Conservation (phyloP, 2,113 vertebrate genomes). For the Cololabis saira region DNA sequence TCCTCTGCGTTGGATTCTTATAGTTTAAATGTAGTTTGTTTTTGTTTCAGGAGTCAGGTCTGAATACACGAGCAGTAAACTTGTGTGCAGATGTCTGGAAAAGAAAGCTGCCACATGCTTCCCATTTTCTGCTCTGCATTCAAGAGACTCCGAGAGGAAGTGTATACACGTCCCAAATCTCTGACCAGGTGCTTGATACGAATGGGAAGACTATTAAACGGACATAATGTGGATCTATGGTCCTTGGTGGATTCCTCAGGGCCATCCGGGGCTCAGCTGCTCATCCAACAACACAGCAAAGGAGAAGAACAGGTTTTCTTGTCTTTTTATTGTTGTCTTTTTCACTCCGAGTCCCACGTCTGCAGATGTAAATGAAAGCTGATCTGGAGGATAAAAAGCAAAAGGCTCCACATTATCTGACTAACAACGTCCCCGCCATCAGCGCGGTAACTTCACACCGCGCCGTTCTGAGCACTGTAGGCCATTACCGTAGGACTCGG, state of each 20-base stretch:
- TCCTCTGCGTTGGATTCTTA: neutral
- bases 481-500: slow-evolving; percentile 51
- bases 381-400: slow-evolving; percentile 46
- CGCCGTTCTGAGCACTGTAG: slow-evolving; percentile 3
- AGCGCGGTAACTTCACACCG: slow-evolving; percentile 31
- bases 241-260: slow-evolving; percentile 56
- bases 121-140: slow-evolving; percentile 54
- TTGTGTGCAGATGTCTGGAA: slow-evolving; percentile 57
- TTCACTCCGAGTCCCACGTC: slow-evolving; percentile 32
- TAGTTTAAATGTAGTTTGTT: slow-evolving; percentile 1
- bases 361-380: slow-evolving; percentile 55
- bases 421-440: slow-evolving; percentile 49
- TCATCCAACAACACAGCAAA: slow-evolving; percentile 45
- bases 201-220: slow-evolving; percentile 61
- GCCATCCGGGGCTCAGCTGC: slow-evolving; percentile 60
- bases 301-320: slow-evolving; percentile 59
- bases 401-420: slow-evolving; percentile 42
- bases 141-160: slow-evolving; percentile 51
- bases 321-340: slow-evolving; percentile 34
- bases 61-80: slow-evolving; percentile 27
- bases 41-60: neutral
- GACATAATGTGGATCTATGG: slow-evolving; percentile 37
- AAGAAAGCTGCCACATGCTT: slow-evolving; percentile 53
- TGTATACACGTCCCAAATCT: slow-evolving; percentile 36
- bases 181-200: slow-evolving; percentile 66